phyloP scores from a whole-genome alignment of 2,113 vertebrate species.

The Ochotona princeps region DNA sequence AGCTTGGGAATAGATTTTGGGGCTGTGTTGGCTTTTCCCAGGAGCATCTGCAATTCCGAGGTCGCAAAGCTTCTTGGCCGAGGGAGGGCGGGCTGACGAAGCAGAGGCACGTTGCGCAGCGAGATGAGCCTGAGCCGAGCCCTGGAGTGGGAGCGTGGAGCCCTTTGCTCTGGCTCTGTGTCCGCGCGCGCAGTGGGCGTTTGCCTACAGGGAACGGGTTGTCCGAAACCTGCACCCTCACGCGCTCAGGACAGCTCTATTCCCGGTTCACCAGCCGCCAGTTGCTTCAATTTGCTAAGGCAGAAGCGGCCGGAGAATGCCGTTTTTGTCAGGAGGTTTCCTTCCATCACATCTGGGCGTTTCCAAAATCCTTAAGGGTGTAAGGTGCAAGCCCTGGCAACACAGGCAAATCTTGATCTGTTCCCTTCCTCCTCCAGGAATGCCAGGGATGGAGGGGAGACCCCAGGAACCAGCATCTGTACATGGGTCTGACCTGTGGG shows the following conservation, averaged over 20 bases:
- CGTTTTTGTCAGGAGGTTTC: neutral
- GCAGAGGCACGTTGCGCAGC: neutral
- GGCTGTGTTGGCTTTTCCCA: neutral
- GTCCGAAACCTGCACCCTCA: neutral
- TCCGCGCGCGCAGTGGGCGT: neutral
- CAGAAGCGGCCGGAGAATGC: neutral
- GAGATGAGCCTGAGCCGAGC: neutral
- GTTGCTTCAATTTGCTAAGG: neutral
- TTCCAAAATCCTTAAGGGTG: neutral
- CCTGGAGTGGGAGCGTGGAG: neutral
- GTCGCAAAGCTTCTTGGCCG: neutral
- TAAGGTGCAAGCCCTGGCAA: neutral
- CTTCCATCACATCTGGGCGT: neutral
- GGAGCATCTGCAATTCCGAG: neutral
- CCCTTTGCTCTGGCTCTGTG: neutral
- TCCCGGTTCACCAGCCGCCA: neutral
- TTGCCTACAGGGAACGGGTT: accelerated
- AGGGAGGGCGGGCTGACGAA: neutral
- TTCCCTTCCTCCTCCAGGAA: neutral
- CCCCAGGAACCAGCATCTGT: neutral
- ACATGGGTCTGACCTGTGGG: neutral
- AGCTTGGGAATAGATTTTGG: neutral
- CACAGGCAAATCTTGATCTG: neutral
- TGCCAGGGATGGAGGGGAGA: neutral
- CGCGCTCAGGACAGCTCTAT: neutral